These are phyloP conservation scores for Danio choprae DNA, from an alignment of 2,797 vertebrate genomes.

Conservation along the genomic window DNA sequence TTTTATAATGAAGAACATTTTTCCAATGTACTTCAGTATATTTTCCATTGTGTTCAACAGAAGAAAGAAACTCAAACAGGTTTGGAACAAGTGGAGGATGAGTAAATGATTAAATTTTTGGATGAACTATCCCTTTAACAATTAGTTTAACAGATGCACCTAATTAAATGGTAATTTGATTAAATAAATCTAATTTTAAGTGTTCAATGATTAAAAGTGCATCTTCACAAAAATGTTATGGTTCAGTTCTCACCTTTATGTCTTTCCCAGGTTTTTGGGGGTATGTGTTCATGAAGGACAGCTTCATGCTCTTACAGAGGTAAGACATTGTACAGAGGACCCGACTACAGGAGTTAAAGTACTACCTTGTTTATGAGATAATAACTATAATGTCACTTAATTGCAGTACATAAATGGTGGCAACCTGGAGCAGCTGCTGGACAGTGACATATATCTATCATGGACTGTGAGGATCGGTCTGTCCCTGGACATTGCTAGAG, in stretches of 20 bases:
- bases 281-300: slow-evolving; percentile 97
- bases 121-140: no score
- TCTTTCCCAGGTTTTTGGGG: slow-evolving; percentile 85
- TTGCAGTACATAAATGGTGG: slow-evolving; percentile 87
- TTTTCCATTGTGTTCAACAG: no score
- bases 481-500: slow-evolving; percentile 83
- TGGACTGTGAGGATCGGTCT: slow-evolving; percentile 81
- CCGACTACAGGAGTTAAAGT: neutral
- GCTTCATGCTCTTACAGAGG: slow-evolving; percentile 94
- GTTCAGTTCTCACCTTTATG: neutral
- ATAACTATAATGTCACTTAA: slow-evolving; percentile 19
- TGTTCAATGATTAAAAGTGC: neutral
- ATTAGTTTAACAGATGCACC: no score
- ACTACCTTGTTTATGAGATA: slow-evolving; percentile 3
- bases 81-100: no score
- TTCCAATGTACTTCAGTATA: no score
- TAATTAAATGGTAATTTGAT: no score
- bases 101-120: no score
- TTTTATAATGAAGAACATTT: no score
- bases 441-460: slow-evolving; percentile 81
- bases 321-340: slow-evolving; percentile 62
- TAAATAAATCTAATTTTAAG: no score
- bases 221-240: neutral
- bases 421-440: slow-evolving; percentile 87
- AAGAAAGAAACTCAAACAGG: no score